Evolutionary conservation across 2,113 vertebrate species (phyloP), one percentile per base, ranked within the genome.

Genomic region (Pagrus major): DNA sequence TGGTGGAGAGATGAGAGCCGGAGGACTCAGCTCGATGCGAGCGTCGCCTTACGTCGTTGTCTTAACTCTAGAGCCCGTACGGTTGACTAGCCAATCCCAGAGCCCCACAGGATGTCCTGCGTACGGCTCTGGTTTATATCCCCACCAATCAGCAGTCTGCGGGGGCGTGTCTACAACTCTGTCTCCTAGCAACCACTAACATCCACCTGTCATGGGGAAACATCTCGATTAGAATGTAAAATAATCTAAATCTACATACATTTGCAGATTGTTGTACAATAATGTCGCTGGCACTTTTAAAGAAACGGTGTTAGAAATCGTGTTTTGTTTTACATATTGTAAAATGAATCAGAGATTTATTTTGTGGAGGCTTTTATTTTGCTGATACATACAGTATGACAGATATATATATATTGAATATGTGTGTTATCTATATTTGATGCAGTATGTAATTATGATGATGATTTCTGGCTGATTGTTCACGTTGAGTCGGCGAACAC

Each of bases 281-380:
- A 85, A 90, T 85, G 82, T 87, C n/a, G 86, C 90, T 87, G 54
- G 89, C 91, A 93, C 90, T 93, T 94, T 93, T 66, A 42, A 80
- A 67, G n/a, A 78, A 33, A 73, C 33, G 27, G n/a, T 81, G 78
- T 73, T 88, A 27, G 72, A 31, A 71, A 56, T 65, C 42, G 2
- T 78, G 59, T 88, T 91, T 90, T 93, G 67, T 92, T 95, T 94
- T 93, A 91, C 88, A 92, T 88, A 76, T 88, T 92, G 87, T 92
- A 90, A 94, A 92, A 92, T 83, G 82, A 92, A 93, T 86, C 88
- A 93, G 91, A 94, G 90, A 89, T 95, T 92, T 95, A 95, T 95
- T 94, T 95, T 95, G 84, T 90, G 91, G 87, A 92, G 88, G 87
- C 83, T 91, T 93, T 94, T 94, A 94, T 94, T 94, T 94, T 93